phyloP scores from a whole-genome alignment of 1,140 invertebrate species.

The Stegodyphus mimosarum region DNA sequence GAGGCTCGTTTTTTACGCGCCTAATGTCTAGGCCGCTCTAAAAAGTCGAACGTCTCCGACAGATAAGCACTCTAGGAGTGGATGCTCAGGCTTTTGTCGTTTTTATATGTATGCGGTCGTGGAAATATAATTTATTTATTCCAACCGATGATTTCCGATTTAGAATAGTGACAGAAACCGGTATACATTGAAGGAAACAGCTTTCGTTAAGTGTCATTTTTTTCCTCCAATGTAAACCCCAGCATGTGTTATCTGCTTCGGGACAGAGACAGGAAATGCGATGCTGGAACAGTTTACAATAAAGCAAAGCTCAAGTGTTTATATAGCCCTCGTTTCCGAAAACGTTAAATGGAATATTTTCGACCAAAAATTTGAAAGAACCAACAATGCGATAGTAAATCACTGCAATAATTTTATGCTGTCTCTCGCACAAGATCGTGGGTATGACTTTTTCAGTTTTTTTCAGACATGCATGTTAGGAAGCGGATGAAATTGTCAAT shows the following conservation, averaged over 20 bases:
- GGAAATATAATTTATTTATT: slow-evolving; percentile 40
- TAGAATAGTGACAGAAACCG: slow-evolving; percentile 27
- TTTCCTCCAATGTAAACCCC: not conserved
- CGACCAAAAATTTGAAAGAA: too few species aligned
- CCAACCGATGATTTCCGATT: slow-evolving; percentile 31
- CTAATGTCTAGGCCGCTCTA: slow-evolving; percentile 25
- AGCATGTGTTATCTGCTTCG: not conserved
- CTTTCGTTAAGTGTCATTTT: not conserved
- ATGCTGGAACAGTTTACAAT: too few species aligned
- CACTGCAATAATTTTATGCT: too few species aligned
- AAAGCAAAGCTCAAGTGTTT: too few species aligned
- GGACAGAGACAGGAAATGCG: not conserved
- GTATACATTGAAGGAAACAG: not conserved
- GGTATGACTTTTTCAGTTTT: too few species aligned
- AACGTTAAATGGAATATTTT: too few species aligned
- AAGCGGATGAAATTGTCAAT: too few species aligned
- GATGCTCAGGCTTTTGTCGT: slow-evolving; percentile 11
- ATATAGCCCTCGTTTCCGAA: too few species aligned
- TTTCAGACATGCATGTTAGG: too few species aligned
- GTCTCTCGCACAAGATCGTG: too few species aligned
- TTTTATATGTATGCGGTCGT: slow-evolving; percentile 42
- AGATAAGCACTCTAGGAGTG: not conserved
- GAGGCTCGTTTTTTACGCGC: slow-evolving; percentile 41
- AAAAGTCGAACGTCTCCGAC: not conserved
- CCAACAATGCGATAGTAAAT: too few species aligned